Conservation (phyloP, 2,797 vertebrate genomes). For the Salarias fasciatus region DNA sequence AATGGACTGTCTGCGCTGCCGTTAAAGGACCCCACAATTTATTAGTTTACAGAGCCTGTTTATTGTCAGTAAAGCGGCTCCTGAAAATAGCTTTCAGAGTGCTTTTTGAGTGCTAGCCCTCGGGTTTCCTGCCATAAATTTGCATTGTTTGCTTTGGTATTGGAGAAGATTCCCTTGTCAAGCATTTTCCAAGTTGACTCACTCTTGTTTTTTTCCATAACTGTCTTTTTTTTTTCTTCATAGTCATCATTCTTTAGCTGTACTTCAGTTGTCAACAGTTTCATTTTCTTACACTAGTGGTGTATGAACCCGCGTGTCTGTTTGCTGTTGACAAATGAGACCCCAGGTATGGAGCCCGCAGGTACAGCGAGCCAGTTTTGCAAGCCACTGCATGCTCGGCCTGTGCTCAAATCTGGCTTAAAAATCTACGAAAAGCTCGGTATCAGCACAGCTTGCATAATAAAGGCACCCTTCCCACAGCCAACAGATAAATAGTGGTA, state of each 20-base stretch:
- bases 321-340: constrained; percentile 55
- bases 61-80: constrained; percentile 30
- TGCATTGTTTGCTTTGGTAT: constrained; percentile 33
- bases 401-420: constrained; percentile 43
- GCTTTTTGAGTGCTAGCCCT: constrained; percentile 9
- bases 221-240: constrained; percentile 33
- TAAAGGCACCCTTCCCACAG: constrained; percentile 36
- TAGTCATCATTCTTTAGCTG: constrained; percentile 49
- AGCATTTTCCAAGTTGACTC: constrained; percentile 46
- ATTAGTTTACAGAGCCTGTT: constrained; percentile 49
- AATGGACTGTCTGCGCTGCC: constrained; percentile 34
- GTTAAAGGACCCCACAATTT: constrained; percentile 41
- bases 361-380: constrained; percentile 44
- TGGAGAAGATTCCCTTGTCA: constrained; percentile 30
- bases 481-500: constrained; percentile 60
- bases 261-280: constrained; percentile 52
- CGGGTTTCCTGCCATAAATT: constrained; percentile 20
- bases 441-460: constrained; percentile 51
- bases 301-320: constrained; percentile 18
- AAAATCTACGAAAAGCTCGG: constrained; percentile 58
- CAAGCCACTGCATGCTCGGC: constrained; percentile 59
- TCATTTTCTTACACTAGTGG: constrained; percentile 56
- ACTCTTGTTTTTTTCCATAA: constrained; percentile 44
- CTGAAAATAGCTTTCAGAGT: constrained; percentile 20
- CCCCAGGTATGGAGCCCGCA: constrained; percentile 67